A percentile compares a stretch with the other conserved stretches of the same genome.
These are phyloP conservation scores for Ctenopoma kingsleyae DNA, from an alignment of 2,797 vertebrate species.

Conservation along the genomic window DNA sequence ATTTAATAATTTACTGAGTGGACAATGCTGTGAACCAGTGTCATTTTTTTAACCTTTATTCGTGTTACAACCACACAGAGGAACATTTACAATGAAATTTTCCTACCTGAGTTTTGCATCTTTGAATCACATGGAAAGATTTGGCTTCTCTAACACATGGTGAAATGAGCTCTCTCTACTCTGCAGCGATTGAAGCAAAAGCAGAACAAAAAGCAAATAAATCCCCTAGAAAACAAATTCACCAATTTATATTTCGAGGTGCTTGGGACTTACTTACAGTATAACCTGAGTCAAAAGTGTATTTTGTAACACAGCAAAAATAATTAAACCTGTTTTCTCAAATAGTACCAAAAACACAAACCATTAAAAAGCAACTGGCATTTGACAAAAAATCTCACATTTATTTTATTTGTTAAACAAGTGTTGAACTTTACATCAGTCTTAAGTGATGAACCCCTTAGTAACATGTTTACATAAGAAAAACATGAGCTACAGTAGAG, in stretches of 20 bases:
- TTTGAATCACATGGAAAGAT: constrained; percentile 83
- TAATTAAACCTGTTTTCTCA: constrained; percentile 61
- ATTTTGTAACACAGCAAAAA: constrained; percentile 74
- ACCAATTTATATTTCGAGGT: constrained; percentile 67
- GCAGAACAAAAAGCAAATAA: constrained; percentile 60
- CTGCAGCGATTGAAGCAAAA: constrained; percentile 66
- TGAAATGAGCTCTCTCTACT: constrained; percentile 73
- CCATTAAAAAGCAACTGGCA: constrained; percentile 81
- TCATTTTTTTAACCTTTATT: constrained; percentile 81
- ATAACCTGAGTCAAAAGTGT: constrained; percentile 80
- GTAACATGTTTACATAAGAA: constrained; percentile 96
- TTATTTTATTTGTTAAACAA: constrained; percentile 99
- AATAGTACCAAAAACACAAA: constrained; percentile 74
- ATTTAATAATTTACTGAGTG: constrained; percentile 80
- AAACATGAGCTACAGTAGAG: constrained; percentile 88
- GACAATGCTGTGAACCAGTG: constrained; percentile 80
- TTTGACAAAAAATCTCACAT: constrained; percentile 99
- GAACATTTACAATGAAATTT: constrained; percentile 85
- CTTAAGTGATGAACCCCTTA: constrained; percentile 98
- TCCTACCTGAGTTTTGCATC: constrained; percentile 85
- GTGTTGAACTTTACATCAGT: constrained; percentile 99
- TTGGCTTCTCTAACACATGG: constrained; percentile 81
- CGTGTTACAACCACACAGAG: constrained; percentile 84
- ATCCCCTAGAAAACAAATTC: constrained; percentile 55
- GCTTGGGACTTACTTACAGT: constrained; percentile 69